A percentile compares a stretch with the other conserved stretches of the same genome.
These are phyloP conservation scores for Unio pictorum DNA, from an alignment of 2,888 invertebrate species.

Conservation along the genomic window DNA sequence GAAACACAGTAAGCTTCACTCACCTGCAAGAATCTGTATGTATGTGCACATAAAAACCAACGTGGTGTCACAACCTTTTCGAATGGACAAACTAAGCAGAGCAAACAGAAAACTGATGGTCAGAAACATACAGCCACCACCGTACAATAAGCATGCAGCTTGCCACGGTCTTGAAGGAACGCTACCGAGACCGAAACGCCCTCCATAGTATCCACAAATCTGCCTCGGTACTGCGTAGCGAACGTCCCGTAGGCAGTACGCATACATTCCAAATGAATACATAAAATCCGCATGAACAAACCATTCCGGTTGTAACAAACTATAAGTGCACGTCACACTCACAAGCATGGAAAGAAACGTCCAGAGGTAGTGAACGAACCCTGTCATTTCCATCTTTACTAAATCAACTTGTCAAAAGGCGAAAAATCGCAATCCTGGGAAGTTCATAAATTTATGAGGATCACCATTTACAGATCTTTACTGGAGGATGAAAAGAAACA, in stretches of 20 bases:
- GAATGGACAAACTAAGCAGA: constrained; percentile 55
- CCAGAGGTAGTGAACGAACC: constrained; percentile 65
- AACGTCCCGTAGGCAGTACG: constrained; percentile 44
- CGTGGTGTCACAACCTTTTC: constrained; percentile 50
- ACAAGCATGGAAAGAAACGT: constrained; percentile 68
- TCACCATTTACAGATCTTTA: no score
- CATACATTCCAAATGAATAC: constrained; percentile 61
- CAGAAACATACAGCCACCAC: constrained; percentile 65
- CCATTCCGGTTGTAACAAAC: constrained; percentile 72
- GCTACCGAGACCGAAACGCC: constrained; percentile 53
- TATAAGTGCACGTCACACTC: constrained; percentile 67
- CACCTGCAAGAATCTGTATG: constrained; percentile 66
- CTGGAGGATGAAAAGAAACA: no score
- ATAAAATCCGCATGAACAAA: constrained; percentile 58
- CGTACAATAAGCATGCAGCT: constrained; percentile 65
- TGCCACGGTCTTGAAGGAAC: constrained; percentile 66
- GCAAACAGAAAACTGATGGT: constrained; percentile 61
- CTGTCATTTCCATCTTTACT: constrained; percentile 19
- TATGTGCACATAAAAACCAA: constrained; percentile 57
- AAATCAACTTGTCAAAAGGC: no score
- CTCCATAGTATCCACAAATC: constrained; percentile 57
- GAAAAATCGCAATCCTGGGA: no score
- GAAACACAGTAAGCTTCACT: constrained; percentile 3
- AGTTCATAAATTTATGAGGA: no score
- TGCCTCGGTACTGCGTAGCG: constrained; percentile 16